These are phyloP conservation scores for Panagrolaimus sp. DNA, from an alignment of 1,140 invertebrate genomes.

Conservation along the genomic window DNA sequence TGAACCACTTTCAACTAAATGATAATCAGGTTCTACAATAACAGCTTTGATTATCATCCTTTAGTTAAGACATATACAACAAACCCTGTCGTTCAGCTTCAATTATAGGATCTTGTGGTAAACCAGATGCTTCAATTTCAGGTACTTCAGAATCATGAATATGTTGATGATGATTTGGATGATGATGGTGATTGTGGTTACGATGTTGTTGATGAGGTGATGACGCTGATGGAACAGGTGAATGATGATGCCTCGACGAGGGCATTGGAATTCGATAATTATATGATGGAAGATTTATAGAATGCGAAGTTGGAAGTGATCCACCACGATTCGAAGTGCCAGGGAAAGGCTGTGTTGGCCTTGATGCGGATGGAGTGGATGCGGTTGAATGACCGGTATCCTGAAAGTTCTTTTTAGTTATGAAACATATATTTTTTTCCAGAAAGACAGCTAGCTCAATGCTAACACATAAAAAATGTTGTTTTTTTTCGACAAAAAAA, in stretches of 20 bases:
- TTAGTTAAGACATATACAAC: too few relatives aligned
- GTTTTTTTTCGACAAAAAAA: too few relatives aligned
- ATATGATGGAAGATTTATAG: neutral
- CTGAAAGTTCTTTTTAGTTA: neutral
- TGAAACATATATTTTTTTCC: too few relatives aligned
- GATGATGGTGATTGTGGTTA: too few relatives aligned
- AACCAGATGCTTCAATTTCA: neutral
- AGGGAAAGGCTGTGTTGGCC: neutral
- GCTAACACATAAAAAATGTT: too few relatives aligned
- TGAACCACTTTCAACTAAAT: neutral
- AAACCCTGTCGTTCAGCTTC: neutral
- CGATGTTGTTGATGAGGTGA: neutral
- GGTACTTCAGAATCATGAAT: neutral
- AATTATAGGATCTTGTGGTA: neutral
- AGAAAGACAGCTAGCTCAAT: too few relatives aligned
- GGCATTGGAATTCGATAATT: neutral
- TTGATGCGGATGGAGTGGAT: neutral
- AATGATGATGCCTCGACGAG: neutral
- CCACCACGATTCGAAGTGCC: neutral
- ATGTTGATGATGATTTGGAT: neutral
- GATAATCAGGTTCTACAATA: constrained; percentile 10
- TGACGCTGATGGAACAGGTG: too few relatives aligned
- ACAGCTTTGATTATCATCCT: too few relatives aligned
- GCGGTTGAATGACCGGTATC: neutral
- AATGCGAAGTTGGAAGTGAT: neutral